Conservation (phyloP, 2,797 vertebrate species). For the Perodicticus potto region DNA sequence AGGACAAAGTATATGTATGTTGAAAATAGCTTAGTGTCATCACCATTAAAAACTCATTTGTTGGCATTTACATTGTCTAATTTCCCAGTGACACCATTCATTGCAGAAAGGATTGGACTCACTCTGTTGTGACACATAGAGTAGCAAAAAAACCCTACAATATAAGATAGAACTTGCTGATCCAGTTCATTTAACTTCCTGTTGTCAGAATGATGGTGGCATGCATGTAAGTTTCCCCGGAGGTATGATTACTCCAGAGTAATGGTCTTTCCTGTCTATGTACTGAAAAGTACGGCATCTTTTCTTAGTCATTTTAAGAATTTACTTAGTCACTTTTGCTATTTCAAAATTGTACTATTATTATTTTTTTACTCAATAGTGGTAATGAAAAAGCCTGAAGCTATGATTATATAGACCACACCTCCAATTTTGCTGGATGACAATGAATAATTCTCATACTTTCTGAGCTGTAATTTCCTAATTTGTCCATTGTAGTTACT, state of each 20-base stretch:
- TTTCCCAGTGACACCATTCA: slow-evolving; percentile 38
- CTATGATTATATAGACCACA: not conserved
- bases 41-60: slow-evolving; percentile 58
- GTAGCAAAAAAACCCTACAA: not conserved
- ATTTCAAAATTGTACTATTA: not conserved
- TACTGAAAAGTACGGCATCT: not conserved
- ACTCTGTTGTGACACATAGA: not conserved
- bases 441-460: not conserved
- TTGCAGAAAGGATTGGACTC: slow-evolving; percentile 19
- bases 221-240: slow-evolving; percentile 32
- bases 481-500: not conserved
- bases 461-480: not conserved
- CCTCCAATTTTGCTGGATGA: not conserved
- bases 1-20: not conserved
- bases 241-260: not conserved
- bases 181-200: slow-evolving; percentile 4
- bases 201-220: not conserved
- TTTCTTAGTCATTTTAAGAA: not conserved
- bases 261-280: not conserved
- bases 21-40: slow-evolving; percentile 39
- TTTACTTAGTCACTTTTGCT: not conserved
- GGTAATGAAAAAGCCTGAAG: not conserved
- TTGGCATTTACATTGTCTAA: slow-evolving; percentile 26
- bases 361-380: not conserved
- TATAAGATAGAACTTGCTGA: not conserved